Evolutionary conservation across 1,140 invertebrate species (phyloP).

Genomic region (Danaus plexippus): DNA sequence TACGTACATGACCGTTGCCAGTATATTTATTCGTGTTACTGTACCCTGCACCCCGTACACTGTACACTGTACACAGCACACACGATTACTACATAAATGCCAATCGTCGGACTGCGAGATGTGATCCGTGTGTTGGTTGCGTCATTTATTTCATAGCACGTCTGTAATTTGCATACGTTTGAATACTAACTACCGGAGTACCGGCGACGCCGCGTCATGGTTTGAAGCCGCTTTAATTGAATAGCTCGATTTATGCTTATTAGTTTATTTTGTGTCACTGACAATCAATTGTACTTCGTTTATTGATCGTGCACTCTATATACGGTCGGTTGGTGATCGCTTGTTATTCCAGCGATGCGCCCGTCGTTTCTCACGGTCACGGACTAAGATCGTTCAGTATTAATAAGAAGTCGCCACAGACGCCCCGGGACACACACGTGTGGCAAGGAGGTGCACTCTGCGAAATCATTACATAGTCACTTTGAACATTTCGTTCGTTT

Average conservation of each 20-base stretch:
- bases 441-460: too few species aligned
- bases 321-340: not conserved
- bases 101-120: conserved; percentile 70
- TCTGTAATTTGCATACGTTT: conserved; percentile 71
- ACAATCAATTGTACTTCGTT: conserved; percentile 7
- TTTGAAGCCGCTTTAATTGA: conserved; percentile 68
- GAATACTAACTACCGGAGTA: conserved; percentile 61
- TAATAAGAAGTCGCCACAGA: conserved; percentile 34
- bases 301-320: conserved; percentile 1
- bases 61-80: conserved; percentile 8
- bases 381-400: conserved; percentile 35
- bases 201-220: conserved; percentile 38
- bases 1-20: too few species aligned
- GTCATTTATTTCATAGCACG: conserved; percentile 70
- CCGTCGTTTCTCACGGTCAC: too few species aligned
- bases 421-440: too few species aligned
- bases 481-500: too few species aligned
- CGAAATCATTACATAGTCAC: too few species aligned
- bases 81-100: conserved; percentile 60
- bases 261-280: conserved; percentile 42
- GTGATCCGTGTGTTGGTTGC: conserved; percentile 33
- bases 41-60: too few species aligned
- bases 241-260: conserved; percentile 67
- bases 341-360: not conserved
- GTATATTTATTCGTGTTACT: too few species aligned